phyloP scores from a whole-genome alignment of 2,888 invertebrate genomes.

The Sericinus montela region DNA sequence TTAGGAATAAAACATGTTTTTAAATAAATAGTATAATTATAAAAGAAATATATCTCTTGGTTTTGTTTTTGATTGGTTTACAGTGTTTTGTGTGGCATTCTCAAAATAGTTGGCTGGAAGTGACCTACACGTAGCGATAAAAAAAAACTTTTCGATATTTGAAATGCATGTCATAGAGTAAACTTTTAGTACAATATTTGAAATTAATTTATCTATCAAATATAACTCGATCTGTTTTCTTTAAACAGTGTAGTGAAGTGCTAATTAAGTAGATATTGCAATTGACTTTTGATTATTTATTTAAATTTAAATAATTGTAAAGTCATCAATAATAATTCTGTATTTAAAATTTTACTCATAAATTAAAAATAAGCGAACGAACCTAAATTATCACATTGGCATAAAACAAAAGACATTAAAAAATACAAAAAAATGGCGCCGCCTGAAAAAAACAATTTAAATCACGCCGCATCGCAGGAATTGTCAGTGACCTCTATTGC shows the following conservation, averaged over 20 bases:
- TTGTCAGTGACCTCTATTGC: slow-evolving; percentile 23
- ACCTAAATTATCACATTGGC: background rate
- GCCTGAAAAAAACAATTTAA: background rate
- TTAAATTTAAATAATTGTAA: too few species aligned
- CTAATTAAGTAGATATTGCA: background rate
- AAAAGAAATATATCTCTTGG: background rate
- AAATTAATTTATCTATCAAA: too few species aligned
- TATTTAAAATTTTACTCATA: too few species aligned
- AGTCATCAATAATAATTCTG: too few species aligned
- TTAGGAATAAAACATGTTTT: slow-evolving; percentile 4
- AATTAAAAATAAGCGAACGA: too few species aligned
- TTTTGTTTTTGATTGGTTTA: background rate
- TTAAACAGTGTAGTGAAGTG: slow-evolving; percentile 17
- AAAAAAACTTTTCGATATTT: background rate
- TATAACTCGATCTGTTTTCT: slow-evolving; percentile 11
- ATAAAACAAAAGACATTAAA: background rate
- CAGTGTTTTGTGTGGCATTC: background rate
- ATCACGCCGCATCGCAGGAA: slow-evolving; percentile 1
- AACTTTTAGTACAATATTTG: background rate
- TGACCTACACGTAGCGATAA: slow-evolving; percentile 11
- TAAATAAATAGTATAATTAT: background rate
- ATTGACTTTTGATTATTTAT: too few species aligned
- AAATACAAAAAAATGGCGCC: slow-evolving; percentile 7
- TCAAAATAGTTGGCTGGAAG: slow-evolving; percentile 11
- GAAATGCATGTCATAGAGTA: background rate